Conservation (phyloP, 1,140 invertebrate species). For the Drosophila virilis region DNA sequence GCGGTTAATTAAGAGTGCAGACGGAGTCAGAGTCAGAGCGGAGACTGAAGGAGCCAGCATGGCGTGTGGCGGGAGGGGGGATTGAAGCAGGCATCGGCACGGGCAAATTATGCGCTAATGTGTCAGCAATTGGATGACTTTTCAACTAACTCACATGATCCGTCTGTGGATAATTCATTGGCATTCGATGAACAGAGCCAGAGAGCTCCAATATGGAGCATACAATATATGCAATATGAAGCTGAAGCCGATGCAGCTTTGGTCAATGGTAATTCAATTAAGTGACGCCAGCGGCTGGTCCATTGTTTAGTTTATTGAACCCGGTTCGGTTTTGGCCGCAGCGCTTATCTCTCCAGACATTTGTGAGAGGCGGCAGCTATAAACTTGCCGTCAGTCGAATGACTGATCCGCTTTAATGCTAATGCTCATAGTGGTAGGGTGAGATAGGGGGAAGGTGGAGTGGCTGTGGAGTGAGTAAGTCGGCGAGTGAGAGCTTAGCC, state of each 20-base stretch:
- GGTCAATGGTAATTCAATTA: conserved; percentile 76
- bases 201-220: neutral
- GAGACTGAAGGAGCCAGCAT: neutral
- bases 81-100: conserved; percentile 19
- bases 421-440: conserved; percentile 45
- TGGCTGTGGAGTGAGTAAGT: conserved; percentile 5
- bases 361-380: conserved; percentile 37
- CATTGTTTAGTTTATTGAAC: conserved; percentile 79
- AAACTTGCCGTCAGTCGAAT: conserved; percentile 46
- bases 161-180: conserved; percentile 43
- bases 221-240: too few relatives aligned
- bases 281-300: conserved; percentile 38
- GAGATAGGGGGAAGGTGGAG: conserved; percentile 1
- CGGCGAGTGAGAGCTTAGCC: conserved; percentile 27
- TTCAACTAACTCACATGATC: conserved; percentile 45
- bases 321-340: conserved; percentile 16
- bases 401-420: conserved; percentile 68
- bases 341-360: conserved; percentile 28
- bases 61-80: neutral
- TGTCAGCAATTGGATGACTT: conserved; percentile 60
- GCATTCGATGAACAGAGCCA: conserved; percentile 47
- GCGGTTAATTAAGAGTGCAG: conserved; percentile 77
- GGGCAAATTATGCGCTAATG: conserved; percentile 75
- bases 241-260: neutral
- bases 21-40: conserved; percentile 36